Evolutionary conservation across 2,113 vertebrate species (phyloP).

Genomic region (Rhabdornis inornatus): DNA sequence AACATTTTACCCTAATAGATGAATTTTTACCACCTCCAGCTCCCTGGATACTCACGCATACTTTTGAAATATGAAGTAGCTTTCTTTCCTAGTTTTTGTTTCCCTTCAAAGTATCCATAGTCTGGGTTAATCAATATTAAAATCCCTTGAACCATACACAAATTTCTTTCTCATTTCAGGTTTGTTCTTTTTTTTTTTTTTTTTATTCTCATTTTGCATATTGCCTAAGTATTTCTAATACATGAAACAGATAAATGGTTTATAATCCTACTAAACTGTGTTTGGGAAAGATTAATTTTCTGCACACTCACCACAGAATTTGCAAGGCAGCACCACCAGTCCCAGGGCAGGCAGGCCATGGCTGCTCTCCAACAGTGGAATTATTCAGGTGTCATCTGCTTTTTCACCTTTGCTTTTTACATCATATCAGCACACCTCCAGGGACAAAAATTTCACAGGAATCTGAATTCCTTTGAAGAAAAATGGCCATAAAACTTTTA

Average conservation of each 20-base stretch:
- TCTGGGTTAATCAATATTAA: not conserved
- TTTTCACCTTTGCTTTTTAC: not conserved
- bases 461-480: not conserved
- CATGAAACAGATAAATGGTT: not conserved
- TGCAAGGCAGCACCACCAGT: not conserved
- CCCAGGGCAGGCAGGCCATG: not conserved
- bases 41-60: not conserved
- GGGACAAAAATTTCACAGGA: not conserved
- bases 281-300: not conserved
- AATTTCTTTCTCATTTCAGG: not conserved
- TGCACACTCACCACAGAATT: not conserved
- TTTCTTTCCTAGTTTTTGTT: not conserved
- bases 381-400: not conserved
- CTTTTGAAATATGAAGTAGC: not conserved
- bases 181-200: not conserved
- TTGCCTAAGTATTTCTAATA: not conserved
- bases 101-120: not conserved
- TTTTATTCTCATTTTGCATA: not conserved
- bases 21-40: not conserved
- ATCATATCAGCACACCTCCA: not conserved
- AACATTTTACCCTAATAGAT: not conserved
- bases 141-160: not conserved
- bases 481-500: not conserved
- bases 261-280: conserved; percentile 19
- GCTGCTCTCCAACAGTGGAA: not conserved